Base-by-base conservation (phyloP, 2,888 invertebrate genomes). In the Eupithecia abbreviata region DNA sequence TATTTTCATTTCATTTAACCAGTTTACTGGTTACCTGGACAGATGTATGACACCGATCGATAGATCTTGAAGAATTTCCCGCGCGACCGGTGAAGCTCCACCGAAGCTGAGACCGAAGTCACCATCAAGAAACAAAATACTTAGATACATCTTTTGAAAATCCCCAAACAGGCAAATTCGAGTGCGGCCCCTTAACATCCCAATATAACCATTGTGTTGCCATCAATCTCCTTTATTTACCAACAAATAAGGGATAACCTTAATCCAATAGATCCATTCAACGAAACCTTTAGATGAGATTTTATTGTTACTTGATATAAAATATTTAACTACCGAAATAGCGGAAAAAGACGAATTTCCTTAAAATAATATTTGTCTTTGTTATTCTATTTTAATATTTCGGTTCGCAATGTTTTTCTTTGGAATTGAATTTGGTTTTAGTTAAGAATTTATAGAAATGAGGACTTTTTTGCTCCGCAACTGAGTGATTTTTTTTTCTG, bases 151-250 rank as follows among this genome's bases (percentile, higher is more conserved):
- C 30, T 30, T 30, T 30, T 30, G 30, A 30, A 30, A 30, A 30
- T 30, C 30, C 0, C 1, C 30, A 30, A 30, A 30, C 30, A 30
- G 30, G 30, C 1, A 30, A 30, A 30, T 30, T 30, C 30, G 30
- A 30, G 30, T 1, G 30, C 30, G 30, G 2, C 43, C 43, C 43
- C 43, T 43, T 2, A 43, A 6, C 43, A 2, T 15, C 69, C 72
- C 72, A 58, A 69, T 73, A 75, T 70, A 73, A 75, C 72, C 58
- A 74, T 69, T 74, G 71, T 71, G 51, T 15, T 58, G 55, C 68
- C 71, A 75, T 77, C 70, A 72, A 75, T 77, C 73, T 77, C 18
- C 70, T 71, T 73, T 77, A 77, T 77, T 75, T 77, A 70, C 72
- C 55, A 58, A 77, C 70, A 75, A 77, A 77, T 77, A 77, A 72